Evolutionary conservation across 2,888 invertebrate genomes (phyloP).

Genomic region (Pterostichus madidus): DNA sequence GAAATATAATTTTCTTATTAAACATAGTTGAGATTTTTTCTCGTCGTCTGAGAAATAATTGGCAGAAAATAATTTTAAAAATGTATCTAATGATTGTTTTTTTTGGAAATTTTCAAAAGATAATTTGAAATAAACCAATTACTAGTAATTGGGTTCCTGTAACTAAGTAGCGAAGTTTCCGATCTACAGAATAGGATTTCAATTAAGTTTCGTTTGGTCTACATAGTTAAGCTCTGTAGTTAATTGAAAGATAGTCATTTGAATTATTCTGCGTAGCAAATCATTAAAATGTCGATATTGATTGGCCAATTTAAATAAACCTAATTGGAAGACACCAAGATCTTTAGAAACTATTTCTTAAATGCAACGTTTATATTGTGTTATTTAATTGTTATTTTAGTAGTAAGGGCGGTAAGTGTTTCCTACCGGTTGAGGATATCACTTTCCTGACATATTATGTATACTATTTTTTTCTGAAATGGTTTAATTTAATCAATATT

Average conservation of each 20-base stretch:
- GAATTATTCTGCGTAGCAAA: neutral
- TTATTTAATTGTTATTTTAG: too few species aligned
- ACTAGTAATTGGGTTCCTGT: conserved; percentile 37
- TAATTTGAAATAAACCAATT: conserved; percentile 41
- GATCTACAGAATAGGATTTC: conserved; percentile 36
- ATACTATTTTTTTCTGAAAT: too few species aligned
- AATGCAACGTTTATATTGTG: too few species aligned
- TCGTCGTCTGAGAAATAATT: too few species aligned
- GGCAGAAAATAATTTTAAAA: too few species aligned
- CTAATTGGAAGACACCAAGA: neutral
- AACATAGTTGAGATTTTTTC: too few species aligned
- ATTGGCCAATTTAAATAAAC: conserved; percentile 9
- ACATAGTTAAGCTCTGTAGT: conserved; percentile 7
- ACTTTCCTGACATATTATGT: too few species aligned
- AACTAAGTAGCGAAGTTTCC: conserved; percentile 20
- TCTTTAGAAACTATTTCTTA: too few species aligned
- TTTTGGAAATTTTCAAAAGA: conserved; percentile 11
- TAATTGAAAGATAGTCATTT: conserved; percentile 30
- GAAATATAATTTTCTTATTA: too few species aligned
- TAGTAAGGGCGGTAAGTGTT: too few species aligned
- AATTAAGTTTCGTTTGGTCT: conserved; percentile 40
- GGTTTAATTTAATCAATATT: too few species aligned
- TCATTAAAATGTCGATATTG: neutral
- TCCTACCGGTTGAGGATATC: too few species aligned
- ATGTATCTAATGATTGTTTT: conserved; percentile 6